Evolutionary conservation across 2,113 vertebrate species (phyloP).

Genomic region (Oophaga pumilio): DNA sequence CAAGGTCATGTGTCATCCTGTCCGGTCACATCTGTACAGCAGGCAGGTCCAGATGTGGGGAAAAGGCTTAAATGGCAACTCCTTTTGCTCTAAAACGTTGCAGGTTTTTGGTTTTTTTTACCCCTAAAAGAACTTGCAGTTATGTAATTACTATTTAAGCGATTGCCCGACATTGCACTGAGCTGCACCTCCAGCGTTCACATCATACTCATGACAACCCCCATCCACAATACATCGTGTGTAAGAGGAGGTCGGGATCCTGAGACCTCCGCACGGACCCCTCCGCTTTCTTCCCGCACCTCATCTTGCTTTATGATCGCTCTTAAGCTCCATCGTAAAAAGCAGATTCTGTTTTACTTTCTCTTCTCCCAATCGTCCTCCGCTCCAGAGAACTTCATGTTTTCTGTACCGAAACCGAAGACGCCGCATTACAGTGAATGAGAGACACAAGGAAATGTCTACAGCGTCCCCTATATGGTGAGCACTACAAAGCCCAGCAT

Average conservation of each 20-base stretch:
- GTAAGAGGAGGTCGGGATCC: neutral
- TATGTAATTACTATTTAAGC: neutral
- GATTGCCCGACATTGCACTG: neutral
- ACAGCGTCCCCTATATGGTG: too few relatives aligned
- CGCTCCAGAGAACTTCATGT: neutral
- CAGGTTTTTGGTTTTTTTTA: too few relatives aligned
- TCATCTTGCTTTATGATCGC: slow-evolving; percentile 25
- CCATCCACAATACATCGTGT: neutral
- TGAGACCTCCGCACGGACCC: neutral
- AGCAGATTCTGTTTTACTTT: neutral
- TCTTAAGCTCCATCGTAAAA: slow-evolving; percentile 13
- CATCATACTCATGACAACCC: neutral
- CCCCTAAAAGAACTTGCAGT: too few relatives aligned
- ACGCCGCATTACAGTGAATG: neutral
- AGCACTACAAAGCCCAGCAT: too few relatives aligned
- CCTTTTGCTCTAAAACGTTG: neutral
- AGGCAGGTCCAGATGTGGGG: neutral
- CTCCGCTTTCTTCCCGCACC: slow-evolving; percentile 2
- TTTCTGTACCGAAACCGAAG: neutral
- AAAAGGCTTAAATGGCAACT: neutral
- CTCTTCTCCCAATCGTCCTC: slow-evolving; percentile 9
- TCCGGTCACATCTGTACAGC: neutral
- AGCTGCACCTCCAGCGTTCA: neutral
- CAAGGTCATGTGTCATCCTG: neutral
- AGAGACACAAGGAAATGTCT: too few relatives aligned